Evolutionary conservation across 2,797 vertebrate genomes (phyloP).

Genomic region (Enteromius paludinosus): DNA sequence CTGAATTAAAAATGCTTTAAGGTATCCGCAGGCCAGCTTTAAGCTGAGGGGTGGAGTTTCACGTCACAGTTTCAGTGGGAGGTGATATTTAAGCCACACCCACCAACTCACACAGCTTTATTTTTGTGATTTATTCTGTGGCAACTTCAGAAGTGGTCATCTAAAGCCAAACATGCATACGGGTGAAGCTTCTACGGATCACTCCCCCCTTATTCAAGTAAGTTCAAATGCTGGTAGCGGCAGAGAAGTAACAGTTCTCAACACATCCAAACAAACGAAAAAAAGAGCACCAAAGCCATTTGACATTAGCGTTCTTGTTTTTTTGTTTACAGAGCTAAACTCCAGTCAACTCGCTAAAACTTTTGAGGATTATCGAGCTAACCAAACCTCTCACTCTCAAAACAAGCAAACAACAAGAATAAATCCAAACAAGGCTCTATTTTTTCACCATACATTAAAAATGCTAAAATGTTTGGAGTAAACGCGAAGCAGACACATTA

Average conservation of each 20-base stretch:
- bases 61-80: slow-evolving; percentile 51
- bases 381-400: neutral
- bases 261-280: slow-evolving; percentile 10
- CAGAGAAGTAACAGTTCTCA: slow-evolving; percentile 60
- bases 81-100: slow-evolving; percentile 28
- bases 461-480: neutral
- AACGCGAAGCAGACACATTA: slow-evolving; percentile 21
- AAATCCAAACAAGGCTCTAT: neutral
- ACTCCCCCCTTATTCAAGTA: slow-evolving; percentile 68
- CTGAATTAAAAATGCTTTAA: slow-evolving; percentile 71
- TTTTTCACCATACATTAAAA: neutral
- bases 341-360: slow-evolving; percentile 18
- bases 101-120: slow-evolving; percentile 27
- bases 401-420: neutral
- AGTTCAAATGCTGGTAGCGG: slow-evolving; percentile 73
- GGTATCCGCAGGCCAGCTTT: slow-evolving; percentile 64
- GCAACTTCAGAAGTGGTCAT: slow-evolving; percentile 52
- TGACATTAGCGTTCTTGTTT: neutral
- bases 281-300: slow-evolving; percentile 35
- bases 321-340: neutral
- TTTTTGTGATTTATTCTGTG: slow-evolving; percentile 56
- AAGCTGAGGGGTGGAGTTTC: slow-evolving; percentile 40
- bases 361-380: neutral
- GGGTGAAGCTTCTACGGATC: slow-evolving; percentile 32
- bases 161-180: slow-evolving; percentile 50